Base-by-base conservation (phyloP, 2,113 vertebrate genomes). In the Pelecanoides urinatrix region DNA sequence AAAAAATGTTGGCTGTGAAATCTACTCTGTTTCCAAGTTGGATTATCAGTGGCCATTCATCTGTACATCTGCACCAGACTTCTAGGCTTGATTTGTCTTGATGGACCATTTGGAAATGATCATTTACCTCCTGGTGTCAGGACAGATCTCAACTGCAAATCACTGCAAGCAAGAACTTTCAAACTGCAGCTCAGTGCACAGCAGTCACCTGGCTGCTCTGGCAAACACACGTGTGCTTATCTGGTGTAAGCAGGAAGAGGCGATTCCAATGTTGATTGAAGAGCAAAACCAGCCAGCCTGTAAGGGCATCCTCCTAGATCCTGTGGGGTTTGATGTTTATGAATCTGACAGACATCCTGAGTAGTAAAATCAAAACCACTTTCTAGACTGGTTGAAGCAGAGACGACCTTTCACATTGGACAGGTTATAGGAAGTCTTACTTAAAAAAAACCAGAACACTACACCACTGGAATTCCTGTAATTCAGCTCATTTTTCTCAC, bases 171-270 rank as follows among this genome's bases (percentile, higher is more conserved):
- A 47, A 19, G 22, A 40, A 2, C 23, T n/a, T 11, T 52, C 36
- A 21, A 6, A 3, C 12, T 32, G 56, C 22, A 16, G 45, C 5
- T 36, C 7, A 11, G 40, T 4, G 32, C 44, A 7, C 3, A 26
- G 75, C 44, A n/a, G 58, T n/a, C 23, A 5, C 70, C 25, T 8
- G 5, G 30, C 56, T 63, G 49, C 30, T 82, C 40, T 22, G 25
- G 52, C 32, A n/a, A 11, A 38, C 5, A 7, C 0, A 0, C 10
- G 4, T 18, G n/a, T 19, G 18, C 15, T 61, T 38, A 9, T 9
- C n/a, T 25, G 5, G 0, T 16, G 22, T 23, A 23, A 45, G 53
- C 5, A 38, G 40, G n/a, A 36, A 62, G 22, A 52, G 34, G 36
- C 44, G 20, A 6, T 45, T 65, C 34, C 38, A 32, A 1, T 22